Base-by-base conservation (phyloP, 2,888 invertebrate genomes). In the Philopedon plagiatum region DNA sequence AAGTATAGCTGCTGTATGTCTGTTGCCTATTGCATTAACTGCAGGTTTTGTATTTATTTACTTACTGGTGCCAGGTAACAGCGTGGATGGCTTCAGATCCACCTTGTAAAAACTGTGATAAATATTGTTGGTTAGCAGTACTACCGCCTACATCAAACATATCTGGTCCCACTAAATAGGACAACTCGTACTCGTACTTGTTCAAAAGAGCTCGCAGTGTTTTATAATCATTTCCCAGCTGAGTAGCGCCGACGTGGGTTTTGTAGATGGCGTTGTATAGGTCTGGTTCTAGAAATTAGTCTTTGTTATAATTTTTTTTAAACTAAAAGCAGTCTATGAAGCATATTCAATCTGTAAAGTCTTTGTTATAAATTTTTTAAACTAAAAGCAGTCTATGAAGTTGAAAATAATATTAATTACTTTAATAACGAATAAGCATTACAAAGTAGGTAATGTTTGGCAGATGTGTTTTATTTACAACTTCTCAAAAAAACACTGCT, bases 41-140 rank as follows among this genome's bases (percentile, higher is more conserved):
- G 9, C 15, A 4, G 15, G 11, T 51, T 51, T 21, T 51, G 2
- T 15, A 5, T 26, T 26, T 11, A 9, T 34, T 34, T 51, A 81
- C 83, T 83, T 83, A 93, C 84, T 93, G 93, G 84, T 93, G 93
- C 91, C 92, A 93, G 1, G 91, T 90, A 41, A 91, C 85, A 37
- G 87, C 90, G 83, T 90, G 88, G 8, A 92, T 83, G 71, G 84
- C 83, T 73, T 87, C 81, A 26, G 85, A 87, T 77, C 86, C 81
- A 68, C 80, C 80, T 18, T 83, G 82, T 60, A 92, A 83, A 84
- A 92, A 92, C 11, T 88, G 86, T 73, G 86, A 81, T 82, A 90
- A 87, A 79, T 91, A 92, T 46, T 83, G 78, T 18, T 88, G 85
- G 70, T 90, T 90, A 37, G 83, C 83, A 1, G 87, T 87, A 44